phyloP scores from a whole-genome alignment of 1,140 invertebrate genomes.

The Bombus sylvicola region DNA sequence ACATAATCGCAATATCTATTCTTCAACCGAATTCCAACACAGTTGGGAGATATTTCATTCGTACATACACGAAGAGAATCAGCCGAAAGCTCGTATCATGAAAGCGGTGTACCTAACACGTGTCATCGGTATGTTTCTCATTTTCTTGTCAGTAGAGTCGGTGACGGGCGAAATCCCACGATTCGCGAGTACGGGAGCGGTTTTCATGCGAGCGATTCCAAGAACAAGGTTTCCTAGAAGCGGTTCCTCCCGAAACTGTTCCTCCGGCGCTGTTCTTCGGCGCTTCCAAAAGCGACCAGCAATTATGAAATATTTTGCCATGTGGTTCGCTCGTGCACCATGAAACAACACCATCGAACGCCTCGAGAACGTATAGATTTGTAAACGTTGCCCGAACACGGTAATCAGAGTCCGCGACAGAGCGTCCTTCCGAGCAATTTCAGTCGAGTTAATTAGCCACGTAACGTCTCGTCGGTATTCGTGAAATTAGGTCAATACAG shows the following conservation, averaged over 20 bases:
- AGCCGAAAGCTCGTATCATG: not conserved
- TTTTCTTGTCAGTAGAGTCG: slow-evolving; percentile 38
- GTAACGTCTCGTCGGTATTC: not conserved
- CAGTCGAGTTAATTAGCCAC: slow-evolving; percentile 15
- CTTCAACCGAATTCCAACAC: not conserved
- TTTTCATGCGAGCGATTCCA: slow-evolving; percentile 50
- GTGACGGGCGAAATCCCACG: slow-evolving; percentile 53
- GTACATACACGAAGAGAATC: not conserved
- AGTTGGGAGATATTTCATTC: not conserved
- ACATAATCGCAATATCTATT: too few species aligned
- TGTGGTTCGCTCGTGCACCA: not conserved
- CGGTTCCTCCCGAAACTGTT: slow-evolving; percentile 16
- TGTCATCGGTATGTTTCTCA: slow-evolving; percentile 64
- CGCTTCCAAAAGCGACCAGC: slow-evolving; percentile 13
- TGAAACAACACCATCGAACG: not conserved
- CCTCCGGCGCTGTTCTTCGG: not conserved
- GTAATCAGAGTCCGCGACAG: not conserved
- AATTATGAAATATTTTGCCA: slow-evolving; percentile 34
- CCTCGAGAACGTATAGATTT: not conserved
- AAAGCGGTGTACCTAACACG: slow-evolving; percentile 31
- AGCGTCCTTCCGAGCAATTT: slow-evolving; percentile 22
- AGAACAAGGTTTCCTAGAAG: slow-evolving; percentile 71
- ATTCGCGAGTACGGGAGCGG: slow-evolving; percentile 41
- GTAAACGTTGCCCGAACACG: not conserved
- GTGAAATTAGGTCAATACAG: not conserved